Evolutionary conservation across 2,888 invertebrate genomes (phyloP), one percentile per base, ranked within the genome.

Genomic region (Ariolimax columbianus): DNA sequence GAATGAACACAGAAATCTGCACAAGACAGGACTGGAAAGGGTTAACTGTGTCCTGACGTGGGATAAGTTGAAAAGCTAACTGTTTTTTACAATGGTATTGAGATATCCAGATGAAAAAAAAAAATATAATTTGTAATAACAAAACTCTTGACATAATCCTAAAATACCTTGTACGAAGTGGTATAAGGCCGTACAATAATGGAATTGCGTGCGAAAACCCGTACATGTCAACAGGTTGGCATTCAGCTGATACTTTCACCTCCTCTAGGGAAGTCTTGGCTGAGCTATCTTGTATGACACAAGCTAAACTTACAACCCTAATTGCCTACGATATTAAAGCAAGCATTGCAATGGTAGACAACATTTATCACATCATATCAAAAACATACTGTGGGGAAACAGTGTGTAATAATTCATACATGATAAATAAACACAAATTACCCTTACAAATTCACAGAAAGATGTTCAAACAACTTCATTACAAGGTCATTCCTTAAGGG

Each of bases 311-410:
- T 51, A 51, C 75, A 75, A 40, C 33, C 43, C 11, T 51, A n/a
- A 43, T 23, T 43, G 9, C 19, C 55, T 55, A 55, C n/a, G n/a
- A n/a, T n/a, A 55, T 55, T 23, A 55, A 55, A 55, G 43, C 40
- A 78, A 78, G 63, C 36, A 78, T 78, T 38, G 43, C 43, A 78
- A 63, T n/a, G n/a, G 0, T 30, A 38, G 47, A 66, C n/a, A 78
- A 78, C 66, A 79, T 68, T n/a, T 43, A 79, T 79, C 79, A 79
- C 66, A 79, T 66, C 30, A 40, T 43, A 79, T 68, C 33, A 66
- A 79, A n/a, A 40, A 43, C 30, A 68, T n/a, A 63, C 17, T 38
- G 59, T n/a, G n/a, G n/a, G n/a, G n/a, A 40, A 78, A 78, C 38
- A 59, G 17, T 73, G 55, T 77, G 55, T 55, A 55, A 38, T 55